Percentiles rank a stretch among this genome's conserved stretches.
phyloP scores from a whole-genome alignment of 2,113 vertebrate genomes.

The Zapus hudsonius region DNA sequence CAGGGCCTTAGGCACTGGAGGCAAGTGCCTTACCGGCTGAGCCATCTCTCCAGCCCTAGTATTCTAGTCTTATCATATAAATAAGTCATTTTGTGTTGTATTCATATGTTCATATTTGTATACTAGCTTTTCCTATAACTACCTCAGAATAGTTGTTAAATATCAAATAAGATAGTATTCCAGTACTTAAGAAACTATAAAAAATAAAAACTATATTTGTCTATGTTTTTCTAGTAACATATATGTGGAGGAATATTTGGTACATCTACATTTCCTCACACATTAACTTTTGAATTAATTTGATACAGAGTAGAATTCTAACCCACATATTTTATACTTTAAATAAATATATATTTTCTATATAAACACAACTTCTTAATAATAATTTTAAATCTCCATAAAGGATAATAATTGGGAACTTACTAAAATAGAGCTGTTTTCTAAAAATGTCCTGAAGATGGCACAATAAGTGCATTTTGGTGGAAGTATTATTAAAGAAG shows the following conservation, averaged over 20 bases:
- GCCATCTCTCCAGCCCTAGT: too few relatives aligned
- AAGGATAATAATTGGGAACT: background rate
- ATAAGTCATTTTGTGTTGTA: background rate
- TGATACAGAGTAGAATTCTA: conserved; percentile 11
- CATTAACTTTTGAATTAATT: background rate
- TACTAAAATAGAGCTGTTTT: conserved; percentile 50
- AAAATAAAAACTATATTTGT: background rate
- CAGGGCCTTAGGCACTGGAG: too few relatives aligned
- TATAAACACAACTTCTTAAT: background rate
- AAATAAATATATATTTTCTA: background rate
- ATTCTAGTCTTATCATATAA: background rate
- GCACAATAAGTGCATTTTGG: conserved; percentile 81
- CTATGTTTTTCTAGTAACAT: background rate
- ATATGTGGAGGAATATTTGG: background rate
- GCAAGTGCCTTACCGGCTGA: too few relatives aligned
- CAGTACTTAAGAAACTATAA: background rate
- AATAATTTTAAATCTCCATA: background rate
- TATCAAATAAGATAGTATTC: background rate
- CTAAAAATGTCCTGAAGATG: conserved; percentile 85
- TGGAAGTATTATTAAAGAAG: conserved; percentile 36
- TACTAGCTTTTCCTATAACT: background rate
- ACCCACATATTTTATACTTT: background rate
- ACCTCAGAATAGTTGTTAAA: background rate
- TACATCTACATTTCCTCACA: background rate
- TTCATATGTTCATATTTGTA: background rate